Percentiles rank a stretch among this genome's conserved stretches.
These are phyloP conservation scores for Hemaris fuciformis DNA, from an alignment of 2,888 invertebrate genomes.

Conservation along the genomic window DNA sequence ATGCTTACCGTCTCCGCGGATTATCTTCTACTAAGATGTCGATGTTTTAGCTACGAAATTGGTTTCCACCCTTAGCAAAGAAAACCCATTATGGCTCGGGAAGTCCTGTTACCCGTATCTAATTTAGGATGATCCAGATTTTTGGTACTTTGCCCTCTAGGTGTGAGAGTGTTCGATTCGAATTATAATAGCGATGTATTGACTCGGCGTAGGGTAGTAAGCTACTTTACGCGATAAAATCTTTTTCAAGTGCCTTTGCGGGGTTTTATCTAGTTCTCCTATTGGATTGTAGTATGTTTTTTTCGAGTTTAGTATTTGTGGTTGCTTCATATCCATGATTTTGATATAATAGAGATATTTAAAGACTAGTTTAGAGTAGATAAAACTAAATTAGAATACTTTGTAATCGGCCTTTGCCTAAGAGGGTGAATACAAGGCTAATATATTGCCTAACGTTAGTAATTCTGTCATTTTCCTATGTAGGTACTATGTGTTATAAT, in stretches of 20 bases:
- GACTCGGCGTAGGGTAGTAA: constrained; percentile 27
- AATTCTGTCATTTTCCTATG: too few relatives aligned
- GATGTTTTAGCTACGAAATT: constrained; percentile 68
- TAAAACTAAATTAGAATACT: too few relatives aligned
- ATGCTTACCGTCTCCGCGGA: constrained; percentile 55
- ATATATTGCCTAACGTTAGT: too few relatives aligned
- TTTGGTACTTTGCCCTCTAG: constrained; percentile 43
- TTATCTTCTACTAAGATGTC: constrained; percentile 69
- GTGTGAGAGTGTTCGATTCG: constrained; percentile 59
- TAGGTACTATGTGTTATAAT: too few relatives aligned
- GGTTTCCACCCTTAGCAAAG: constrained; percentile 63
- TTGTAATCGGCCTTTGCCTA: too few relatives aligned
- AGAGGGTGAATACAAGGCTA: too few relatives aligned
- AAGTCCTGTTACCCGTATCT: constrained; percentile 62
- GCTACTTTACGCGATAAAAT: background rate
- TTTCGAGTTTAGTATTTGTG: background rate
- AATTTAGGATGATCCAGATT: constrained; percentile 70
- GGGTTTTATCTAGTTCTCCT: background rate
- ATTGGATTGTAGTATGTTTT: background rate
- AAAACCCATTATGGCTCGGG: constrained; percentile 62
- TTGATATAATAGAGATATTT: background rate
- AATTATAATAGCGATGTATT: constrained; percentile 44
- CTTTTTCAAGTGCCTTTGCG: background rate
- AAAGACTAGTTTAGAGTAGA: background rate
- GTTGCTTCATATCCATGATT: too few relatives aligned